Evolutionary conservation across 2,113 vertebrate genomes (phyloP).

Genomic region (Istiophorus platypterus): DNA sequence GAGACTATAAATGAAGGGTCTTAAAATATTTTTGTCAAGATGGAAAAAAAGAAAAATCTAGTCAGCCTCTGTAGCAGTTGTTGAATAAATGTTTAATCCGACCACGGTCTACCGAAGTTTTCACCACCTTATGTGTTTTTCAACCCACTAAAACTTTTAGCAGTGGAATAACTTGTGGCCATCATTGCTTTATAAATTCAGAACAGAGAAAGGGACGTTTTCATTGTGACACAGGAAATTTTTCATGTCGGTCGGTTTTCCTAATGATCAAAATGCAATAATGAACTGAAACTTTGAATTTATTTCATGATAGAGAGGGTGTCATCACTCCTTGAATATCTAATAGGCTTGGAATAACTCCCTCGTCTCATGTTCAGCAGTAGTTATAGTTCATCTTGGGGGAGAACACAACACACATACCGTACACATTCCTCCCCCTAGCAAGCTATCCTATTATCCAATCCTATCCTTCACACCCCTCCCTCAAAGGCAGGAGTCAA

Average conservation of each 20-base stretch:
- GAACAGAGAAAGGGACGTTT: not conserved
- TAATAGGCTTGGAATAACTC: slow-evolving; percentile 13
- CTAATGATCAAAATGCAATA: slow-evolving; percentile 1
- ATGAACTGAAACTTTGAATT: slow-evolving; percentile 17
- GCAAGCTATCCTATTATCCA: slow-evolving; percentile 35
- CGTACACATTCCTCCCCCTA: not conserved
- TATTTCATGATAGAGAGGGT: slow-evolving; percentile 2
- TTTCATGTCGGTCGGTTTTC: not conserved
- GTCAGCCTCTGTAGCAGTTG: slow-evolving; percentile 1
- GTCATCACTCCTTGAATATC: not conserved
- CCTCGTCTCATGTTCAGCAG: not conserved
- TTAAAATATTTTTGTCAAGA: not conserved
- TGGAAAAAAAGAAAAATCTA: not conserved
- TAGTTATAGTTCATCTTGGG: slow-evolving; percentile 16
- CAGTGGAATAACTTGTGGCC: slow-evolving; percentile 8
- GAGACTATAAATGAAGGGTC: slow-evolving; percentile 5
- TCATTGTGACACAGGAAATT: slow-evolving; percentile 1
- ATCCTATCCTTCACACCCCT: slow-evolving; percentile 34
- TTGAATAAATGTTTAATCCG: slow-evolving; percentile 28
- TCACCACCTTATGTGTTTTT: slow-evolving; percentile 13
- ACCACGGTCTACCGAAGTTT: slow-evolving; percentile 27
- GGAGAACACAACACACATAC: slow-evolving; percentile 9
- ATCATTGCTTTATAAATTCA: slow-evolving; percentile 10
- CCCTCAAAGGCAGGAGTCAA: slow-evolving; percentile 27
- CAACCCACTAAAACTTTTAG: not conserved